Evolutionary conservation across 2,797 vertebrate species (phyloP).

Genomic region (Rhynchonycteris naso): DNA sequence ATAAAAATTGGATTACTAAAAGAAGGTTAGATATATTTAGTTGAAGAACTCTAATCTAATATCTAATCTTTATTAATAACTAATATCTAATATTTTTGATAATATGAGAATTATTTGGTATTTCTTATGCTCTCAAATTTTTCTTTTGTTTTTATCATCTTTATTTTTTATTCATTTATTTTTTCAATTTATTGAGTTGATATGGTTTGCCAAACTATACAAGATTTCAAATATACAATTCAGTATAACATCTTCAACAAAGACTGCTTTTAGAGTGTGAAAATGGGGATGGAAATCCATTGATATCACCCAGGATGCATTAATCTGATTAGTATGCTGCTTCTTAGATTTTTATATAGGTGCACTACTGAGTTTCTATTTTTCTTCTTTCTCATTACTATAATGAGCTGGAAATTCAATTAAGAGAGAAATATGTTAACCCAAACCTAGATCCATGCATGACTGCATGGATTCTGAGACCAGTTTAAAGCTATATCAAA

Average conservation of each 20-base stretch:
- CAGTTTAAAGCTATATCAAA: not conserved
- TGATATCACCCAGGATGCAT: not conserved
- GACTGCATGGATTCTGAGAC: not conserved
- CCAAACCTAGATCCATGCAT: not conserved
- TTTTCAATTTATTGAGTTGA: too few species aligned
- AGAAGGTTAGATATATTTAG: constrained; percentile 23
- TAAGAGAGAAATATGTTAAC: not conserved
- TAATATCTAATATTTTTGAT: not conserved
- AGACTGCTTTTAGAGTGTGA: not conserved
- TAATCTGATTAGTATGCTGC: not conserved
- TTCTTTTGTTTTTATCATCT: not conserved
- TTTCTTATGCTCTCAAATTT: not conserved
- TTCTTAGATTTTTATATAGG: not conserved
- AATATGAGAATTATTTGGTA: not conserved
- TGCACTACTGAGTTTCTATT: not conserved
- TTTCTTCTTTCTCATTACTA: not conserved
- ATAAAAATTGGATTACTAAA: not conserved
- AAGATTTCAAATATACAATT: too few species aligned
- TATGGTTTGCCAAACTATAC: too few species aligned
- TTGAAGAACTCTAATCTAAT: not conserved
- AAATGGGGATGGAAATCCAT: not conserved
- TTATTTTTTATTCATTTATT: too few species aligned
- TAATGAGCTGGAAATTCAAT: not conserved
- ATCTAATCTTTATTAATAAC: too few species aligned
- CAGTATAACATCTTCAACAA: too few species aligned